These are phyloP conservation scores for Idaea dimidiata DNA, from an alignment of 2,888 invertebrate species.

Conservation along the genomic window DNA sequence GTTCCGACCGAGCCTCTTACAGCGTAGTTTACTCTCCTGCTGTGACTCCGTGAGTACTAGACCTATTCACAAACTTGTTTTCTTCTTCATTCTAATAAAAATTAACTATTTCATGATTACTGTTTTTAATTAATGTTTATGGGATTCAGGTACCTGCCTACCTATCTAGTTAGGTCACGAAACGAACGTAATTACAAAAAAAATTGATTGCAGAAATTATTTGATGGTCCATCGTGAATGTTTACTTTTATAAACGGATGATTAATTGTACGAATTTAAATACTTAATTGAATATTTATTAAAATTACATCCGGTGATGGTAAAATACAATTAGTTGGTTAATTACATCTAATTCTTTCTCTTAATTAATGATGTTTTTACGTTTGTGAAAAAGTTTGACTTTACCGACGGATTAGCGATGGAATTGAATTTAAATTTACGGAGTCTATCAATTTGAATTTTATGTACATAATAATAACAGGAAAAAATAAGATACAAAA, in stretches of 20 bases:
- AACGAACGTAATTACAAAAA: not conserved
- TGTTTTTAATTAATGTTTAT: constrained; percentile 4
- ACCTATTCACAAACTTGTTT: constrained; percentile 27
- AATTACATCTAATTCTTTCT: constrained; percentile 1
- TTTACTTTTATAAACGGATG: not conserved
- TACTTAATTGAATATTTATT: not conserved
- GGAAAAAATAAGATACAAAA: not conserved
- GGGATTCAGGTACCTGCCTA: not conserved
- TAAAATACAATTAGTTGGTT: not conserved
- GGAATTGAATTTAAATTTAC: not conserved
- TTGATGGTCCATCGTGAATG: constrained; percentile 1
- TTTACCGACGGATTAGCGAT: not conserved
- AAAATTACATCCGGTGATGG: not conserved
- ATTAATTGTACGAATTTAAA: not conserved
- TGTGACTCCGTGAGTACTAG: constrained; percentile 31
- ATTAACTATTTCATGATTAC: constrained; percentile 7
- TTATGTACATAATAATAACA: not conserved
- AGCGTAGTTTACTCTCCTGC: constrained; percentile 21
- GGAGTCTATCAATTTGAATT: not conserved
- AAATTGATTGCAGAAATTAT: not conserved
- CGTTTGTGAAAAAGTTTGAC: not conserved
- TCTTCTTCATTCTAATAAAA: constrained; percentile 15
- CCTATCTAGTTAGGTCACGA: not conserved
- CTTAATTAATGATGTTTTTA: not conserved
- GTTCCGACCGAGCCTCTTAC: constrained; percentile 15